phyloP scores from a whole-genome alignment of 2,888 invertebrate genomes.

The Chironomus riparius region DNA sequence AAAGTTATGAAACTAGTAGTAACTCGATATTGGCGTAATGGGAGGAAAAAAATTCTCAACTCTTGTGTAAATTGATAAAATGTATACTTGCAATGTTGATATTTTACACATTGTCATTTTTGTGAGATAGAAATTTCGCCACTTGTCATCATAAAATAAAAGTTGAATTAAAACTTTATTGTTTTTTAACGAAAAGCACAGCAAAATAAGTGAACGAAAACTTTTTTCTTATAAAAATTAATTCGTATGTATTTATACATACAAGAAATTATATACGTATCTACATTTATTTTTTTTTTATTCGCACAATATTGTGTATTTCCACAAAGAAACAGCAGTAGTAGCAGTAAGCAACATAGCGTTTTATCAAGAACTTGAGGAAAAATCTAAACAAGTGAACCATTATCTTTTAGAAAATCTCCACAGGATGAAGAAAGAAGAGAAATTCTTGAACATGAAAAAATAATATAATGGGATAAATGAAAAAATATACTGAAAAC shows the following conservation, averaged over 20 bases:
- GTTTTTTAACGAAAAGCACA: neutral
- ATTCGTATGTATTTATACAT: neutral
- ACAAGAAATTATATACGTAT: no score
- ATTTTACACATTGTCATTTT: neutral
- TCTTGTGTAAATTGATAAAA: neutral
- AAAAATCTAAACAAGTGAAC: conserved; percentile 19
- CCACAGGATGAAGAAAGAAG: neutral
- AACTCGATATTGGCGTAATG: no score
- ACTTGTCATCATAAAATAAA: neutral
- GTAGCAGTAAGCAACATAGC: neutral
- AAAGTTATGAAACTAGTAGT: no score
- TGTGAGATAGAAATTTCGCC: neutral
- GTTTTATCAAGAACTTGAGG: conserved; percentile 5
- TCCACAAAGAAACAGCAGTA: neutral
- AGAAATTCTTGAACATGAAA: neutral
- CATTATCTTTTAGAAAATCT: conserved; percentile 13
- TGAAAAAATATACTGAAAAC: neutral
- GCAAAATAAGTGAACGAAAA: neutral
- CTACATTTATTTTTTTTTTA: neutral
- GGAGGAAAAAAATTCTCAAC: no score
- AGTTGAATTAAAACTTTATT: conserved; percentile 1
- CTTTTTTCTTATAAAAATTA: neutral
- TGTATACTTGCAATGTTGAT: neutral
- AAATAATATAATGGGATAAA: neutral
- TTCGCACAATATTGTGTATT: neutral